These are phyloP conservation scores for Nasonia vitripennis DNA, from an alignment of 1,140 invertebrate genomes.

Conservation along the genomic window DNA sequence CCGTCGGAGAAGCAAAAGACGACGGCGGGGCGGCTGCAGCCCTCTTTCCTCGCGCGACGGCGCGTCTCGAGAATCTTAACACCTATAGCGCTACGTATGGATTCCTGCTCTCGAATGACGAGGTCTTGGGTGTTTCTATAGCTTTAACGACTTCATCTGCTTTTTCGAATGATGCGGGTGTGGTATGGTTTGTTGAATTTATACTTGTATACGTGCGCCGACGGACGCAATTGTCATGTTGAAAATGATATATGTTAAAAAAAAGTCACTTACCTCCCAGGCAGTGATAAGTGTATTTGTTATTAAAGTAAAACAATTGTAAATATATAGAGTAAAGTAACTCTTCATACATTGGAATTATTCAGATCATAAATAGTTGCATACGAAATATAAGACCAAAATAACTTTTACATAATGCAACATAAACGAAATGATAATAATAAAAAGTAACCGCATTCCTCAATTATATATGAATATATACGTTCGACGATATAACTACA, in stretches of 20 bases:
- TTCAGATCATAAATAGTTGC: slow-evolving; percentile 17
- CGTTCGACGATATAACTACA: slow-evolving; percentile 10
- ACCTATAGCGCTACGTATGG: too few species aligned
- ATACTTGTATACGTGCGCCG: neutral
- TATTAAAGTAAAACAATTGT: neutral
- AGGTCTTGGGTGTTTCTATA: too few species aligned
- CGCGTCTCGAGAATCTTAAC: neutral
- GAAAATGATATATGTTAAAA: neutral
- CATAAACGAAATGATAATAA: neutral
- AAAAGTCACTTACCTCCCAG: slow-evolving; percentile 48
- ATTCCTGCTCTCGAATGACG: too few species aligned
- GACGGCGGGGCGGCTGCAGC: neutral
- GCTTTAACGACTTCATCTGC: too few species aligned
- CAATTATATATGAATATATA: slow-evolving; percentile 4
- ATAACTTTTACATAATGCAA: slow-evolving; percentile 24
- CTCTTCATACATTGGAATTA: neutral
- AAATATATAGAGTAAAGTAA: neutral
- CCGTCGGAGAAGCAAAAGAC: neutral
- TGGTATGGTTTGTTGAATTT: neutral
- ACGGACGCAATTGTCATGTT: neutral
- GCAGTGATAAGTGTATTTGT: slow-evolving; percentile 33
- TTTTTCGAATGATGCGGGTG: neutral
- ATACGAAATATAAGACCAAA: slow-evolving; percentile 22
- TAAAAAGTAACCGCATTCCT: slow-evolving; percentile 18
- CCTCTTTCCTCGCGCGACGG: neutral